Evolutionary conservation across 2,113 vertebrate species (phyloP), one percentile per base, ranked within the genome.

Genomic region (Gila orcuttii): DNA sequence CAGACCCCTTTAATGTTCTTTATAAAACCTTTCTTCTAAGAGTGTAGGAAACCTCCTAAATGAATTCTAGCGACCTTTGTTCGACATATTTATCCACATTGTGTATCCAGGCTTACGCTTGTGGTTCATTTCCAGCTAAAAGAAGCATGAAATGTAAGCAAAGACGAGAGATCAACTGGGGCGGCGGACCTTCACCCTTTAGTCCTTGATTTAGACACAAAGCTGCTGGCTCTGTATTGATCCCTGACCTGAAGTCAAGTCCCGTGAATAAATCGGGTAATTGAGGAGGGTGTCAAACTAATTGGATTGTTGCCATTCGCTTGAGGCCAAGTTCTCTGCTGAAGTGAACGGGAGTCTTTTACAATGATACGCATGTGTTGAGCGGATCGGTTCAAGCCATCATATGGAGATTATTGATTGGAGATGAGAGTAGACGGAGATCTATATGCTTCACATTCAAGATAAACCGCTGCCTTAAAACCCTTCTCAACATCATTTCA

Each of bases 221-320:
- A 92, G 85, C 88, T 91, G 89, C 88, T 36, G 86, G 91, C 90
- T 89, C 84, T 85, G 85, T 90, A 95, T 96, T 90, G 93, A 95
- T 95, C 87, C 78, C 75, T 88, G 91, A 93, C 94, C 93, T 89
- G 90, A 87, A 93, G 93, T 95, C 93, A 87, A 94, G 95, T 90
- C 86, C 90, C 88, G 91, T 93, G 93, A 93, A 92, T 94, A 92
- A 95, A 95, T 95, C 94, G 93, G 93, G 93, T 95, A 95, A 95
- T 95, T 94, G 94, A 95, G 95, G 94, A 93, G 71, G 87, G 89
- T 94, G 94, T 95, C 71, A 87, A 92, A 91, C 93, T 94, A 95
- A 96, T 95, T 95, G 93, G 93, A 96, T 95, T 96, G 95, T 95
- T 87, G 93, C 93, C 94, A 94, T 95, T 88, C 84, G 91, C 94